Percentiles rank a stretch among this genome's conserved stretches.
Conservation (phyloP, 2,797 vertebrate genomes). For the Semotilus atromaculatus region DNA sequence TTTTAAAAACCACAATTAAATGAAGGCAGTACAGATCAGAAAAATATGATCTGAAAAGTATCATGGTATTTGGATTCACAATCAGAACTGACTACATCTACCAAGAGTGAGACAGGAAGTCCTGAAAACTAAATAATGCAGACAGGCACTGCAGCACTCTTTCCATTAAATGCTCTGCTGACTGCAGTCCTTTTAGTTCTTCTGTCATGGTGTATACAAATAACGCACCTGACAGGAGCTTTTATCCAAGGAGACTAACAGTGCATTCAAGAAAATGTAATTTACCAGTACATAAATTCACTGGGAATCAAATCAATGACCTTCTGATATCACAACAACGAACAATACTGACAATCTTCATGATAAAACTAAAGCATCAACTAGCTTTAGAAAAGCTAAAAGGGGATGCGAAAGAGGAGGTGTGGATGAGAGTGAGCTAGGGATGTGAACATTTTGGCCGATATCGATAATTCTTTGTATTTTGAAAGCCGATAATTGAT, state of each 20-base stretch:
- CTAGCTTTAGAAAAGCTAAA: neutral
- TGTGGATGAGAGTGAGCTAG: neutral
- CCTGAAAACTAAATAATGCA: conserved; percentile 27
- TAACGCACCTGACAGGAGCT: neutral
- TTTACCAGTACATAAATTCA: neutral
- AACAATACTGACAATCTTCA: neutral
- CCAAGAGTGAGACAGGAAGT: neutral
- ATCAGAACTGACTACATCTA: neutral
- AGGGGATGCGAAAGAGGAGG: neutral
- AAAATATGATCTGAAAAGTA: neutral
- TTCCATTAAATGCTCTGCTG: neutral
- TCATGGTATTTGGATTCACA: neutral
- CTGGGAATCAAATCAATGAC: neutral
- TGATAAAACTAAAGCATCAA: neutral
- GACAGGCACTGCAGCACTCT: conserved; percentile 7
- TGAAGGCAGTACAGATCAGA: neutral
- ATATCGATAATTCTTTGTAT: too few species aligned
- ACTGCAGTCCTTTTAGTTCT: conserved; percentile 18
- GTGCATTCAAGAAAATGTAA: neutral
- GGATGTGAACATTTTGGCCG: too few species aligned
- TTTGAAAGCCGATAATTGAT: too few species aligned
- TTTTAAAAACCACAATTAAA: neutral
- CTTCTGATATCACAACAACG: neutral
- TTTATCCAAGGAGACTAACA: neutral
- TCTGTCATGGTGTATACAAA: neutral